Percentiles rank a stretch among this genome's conserved stretches.
Conservation (phyloP, 1,140 invertebrate species). For the Drosophila quadrilineata region DNA sequence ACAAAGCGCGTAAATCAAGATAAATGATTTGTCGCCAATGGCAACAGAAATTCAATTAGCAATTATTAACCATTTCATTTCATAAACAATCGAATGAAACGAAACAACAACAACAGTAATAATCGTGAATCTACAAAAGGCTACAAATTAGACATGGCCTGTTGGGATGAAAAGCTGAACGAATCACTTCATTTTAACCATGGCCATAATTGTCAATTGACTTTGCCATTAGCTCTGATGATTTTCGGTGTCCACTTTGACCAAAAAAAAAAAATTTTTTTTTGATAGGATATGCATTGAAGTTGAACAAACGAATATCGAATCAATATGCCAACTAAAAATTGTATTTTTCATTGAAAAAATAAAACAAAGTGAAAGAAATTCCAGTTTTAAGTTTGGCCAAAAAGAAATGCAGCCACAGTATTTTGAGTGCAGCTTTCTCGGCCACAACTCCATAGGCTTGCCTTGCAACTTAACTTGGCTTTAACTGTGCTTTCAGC, state of each 20-base stretch:
- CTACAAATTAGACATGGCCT: slow-evolving; percentile 67
- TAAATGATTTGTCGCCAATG: slow-evolving; percentile 75
- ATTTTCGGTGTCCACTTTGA: slow-evolving; percentile 17
- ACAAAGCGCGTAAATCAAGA: slow-evolving; percentile 72
- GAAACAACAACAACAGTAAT: slow-evolving; percentile 31
- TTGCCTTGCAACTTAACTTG: slow-evolving; percentile 46
- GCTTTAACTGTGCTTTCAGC: slow-evolving; percentile 40
- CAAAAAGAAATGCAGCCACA: slow-evolving; percentile 45
- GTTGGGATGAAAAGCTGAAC: slow-evolving; percentile 48
- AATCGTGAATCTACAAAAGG: slow-evolving; percentile 57
- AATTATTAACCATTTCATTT: slow-evolving; percentile 78
- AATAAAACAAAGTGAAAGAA: slow-evolving; percentile 61
- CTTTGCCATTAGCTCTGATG: slow-evolving; percentile 73
- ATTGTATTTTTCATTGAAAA: slow-evolving; percentile 73
- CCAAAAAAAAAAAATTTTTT: background rate
- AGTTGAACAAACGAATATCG: slow-evolving; percentile 31
- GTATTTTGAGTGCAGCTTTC: slow-evolving; percentile 29
- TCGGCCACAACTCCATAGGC: slow-evolving; percentile 26
- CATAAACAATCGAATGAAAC: slow-evolving; percentile 58
- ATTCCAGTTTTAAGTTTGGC: slow-evolving; percentile 63
- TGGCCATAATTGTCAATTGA: slow-evolving; percentile 80
- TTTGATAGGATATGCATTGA: slow-evolving; percentile 11
- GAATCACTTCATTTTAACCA: slow-evolving; percentile 77
- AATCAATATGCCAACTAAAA: slow-evolving; percentile 52
- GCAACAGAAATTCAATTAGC: slow-evolving; percentile 77